Evolutionary conservation across 2,888 invertebrate genomes (phyloP), one percentile per base, ranked within the genome.

Genomic region (Tipula lateralis): DNA sequence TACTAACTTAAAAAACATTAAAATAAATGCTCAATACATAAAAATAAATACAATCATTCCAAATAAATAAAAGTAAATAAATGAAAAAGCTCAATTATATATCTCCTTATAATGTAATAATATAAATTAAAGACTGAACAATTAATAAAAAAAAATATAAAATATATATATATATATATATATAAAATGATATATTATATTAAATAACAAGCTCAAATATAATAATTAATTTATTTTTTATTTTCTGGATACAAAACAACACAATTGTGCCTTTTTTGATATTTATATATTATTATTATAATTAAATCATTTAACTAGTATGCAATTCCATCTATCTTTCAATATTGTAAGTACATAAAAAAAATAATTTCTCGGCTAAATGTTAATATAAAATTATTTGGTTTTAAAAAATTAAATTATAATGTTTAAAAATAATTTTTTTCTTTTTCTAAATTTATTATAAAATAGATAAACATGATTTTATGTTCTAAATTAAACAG

Each of bases 81-180:
- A n/a, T n/a, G n/a, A n/a, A n/a, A n/a, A 66, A 66, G 66, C 66
- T 66, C 66, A 66, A 66, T 66, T 66, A 66, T 50, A 50, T 66
- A 66, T 66, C 66, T 66, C 66, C 9, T 66, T 16, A 50, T 39
- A 39, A 39, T 39, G 13, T n/a, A 39, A 44, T 44, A 66, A 66
- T 66, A 66, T 66, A 66, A 66, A 66, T 66, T 66, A 66, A 66
- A 66, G 66, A 66, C 66, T 66, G 66, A 66, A n/a, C n/a, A n/a
- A 19, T 66, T 19, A 24, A 66, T 66, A 12, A 66, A 66, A 50
- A 16, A 50, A 50, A 50, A 44, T 34, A 34, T 34, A 7, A 34
- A 34, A 36, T 36, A 36, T 36, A 36, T 32, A 32, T n/a, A 66
- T 66, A 12, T 24, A 66, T 16, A 16, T 16, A 50, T 16, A 44